These are phyloP conservation scores for Hyposoter dolosus DNA, from an alignment of 2,888 invertebrate species.

Conservation along the genomic window DNA sequence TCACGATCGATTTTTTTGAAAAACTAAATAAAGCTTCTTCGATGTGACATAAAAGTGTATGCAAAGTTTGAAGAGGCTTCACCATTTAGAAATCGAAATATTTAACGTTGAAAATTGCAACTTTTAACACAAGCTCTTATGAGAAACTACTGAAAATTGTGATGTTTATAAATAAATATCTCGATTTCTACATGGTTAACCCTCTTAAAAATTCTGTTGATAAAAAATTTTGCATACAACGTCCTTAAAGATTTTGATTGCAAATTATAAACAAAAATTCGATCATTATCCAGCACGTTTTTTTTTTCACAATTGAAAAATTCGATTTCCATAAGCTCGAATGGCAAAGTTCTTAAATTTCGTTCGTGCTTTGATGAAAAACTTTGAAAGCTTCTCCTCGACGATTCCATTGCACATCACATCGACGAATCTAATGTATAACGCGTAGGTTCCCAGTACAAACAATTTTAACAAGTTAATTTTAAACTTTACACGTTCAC, in stretches of 20 bases:
- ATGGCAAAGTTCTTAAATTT: neutral
- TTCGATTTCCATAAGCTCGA: neutral
- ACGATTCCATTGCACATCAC: conserved; percentile 37
- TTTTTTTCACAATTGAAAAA: neutral
- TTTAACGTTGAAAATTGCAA: too few species aligned
- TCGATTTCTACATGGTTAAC: too few species aligned
- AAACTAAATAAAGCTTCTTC: too few species aligned
- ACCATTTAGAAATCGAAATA: too few species aligned
- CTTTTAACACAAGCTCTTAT: too few species aligned
- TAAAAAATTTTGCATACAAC: too few species aligned
- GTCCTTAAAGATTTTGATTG: neutral
- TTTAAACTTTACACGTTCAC: conserved; percentile 11
- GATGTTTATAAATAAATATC: too few species aligned
- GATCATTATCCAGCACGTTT: neutral
- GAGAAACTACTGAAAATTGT: too few species aligned
- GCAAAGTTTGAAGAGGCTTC: too few species aligned
- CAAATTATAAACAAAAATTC: neutral
- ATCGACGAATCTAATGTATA: conserved; percentile 43
- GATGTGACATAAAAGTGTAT: too few species aligned
- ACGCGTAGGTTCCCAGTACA: conserved; percentile 47
- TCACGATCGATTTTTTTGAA: too few species aligned
- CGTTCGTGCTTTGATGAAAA: neutral
- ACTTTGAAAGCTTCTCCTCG: conserved; percentile 10
- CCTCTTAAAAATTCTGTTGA: too few species aligned
- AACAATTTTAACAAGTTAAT: conserved; percentile 44